phyloP scores from a whole-genome alignment of 1,140 invertebrate genomes.

The Pectinophora gossypiella region DNA sequence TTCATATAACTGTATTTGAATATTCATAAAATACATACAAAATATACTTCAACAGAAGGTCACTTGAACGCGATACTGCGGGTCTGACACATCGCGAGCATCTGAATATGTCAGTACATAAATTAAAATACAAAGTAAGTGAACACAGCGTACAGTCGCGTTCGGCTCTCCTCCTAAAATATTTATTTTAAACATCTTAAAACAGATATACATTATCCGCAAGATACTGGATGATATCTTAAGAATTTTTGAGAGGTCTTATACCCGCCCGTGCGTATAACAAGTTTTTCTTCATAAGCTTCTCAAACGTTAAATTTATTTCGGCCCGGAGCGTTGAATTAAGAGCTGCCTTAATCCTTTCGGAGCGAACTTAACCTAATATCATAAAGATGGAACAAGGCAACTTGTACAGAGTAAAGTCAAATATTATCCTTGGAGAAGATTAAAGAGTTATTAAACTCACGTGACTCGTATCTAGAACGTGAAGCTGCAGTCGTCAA shows the following conservation, averaged over 20 bases:
- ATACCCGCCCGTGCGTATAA: constrained; percentile 41
- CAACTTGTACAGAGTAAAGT: constrained; percentile 64
- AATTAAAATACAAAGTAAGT: constrained; percentile 1
- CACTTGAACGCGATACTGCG: background rate
- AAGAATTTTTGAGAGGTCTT: constrained; percentile 37
- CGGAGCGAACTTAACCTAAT: constrained; percentile 66
- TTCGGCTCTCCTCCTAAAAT: background rate
- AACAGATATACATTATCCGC: background rate
- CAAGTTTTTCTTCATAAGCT: constrained; percentile 70
- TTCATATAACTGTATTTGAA: too few species aligned
- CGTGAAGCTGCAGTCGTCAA: too few species aligned
- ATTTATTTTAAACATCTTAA: background rate
- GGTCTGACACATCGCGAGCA: background rate
- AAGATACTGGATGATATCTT: constrained; percentile 20
- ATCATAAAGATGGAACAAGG: constrained; percentile 69
- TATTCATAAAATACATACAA: background rate
- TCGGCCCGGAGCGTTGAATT: constrained; percentile 63
- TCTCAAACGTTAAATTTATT: constrained; percentile 68
- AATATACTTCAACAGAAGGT: background rate
- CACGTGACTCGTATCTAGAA: constrained; percentile 22
- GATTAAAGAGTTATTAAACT: constrained; percentile 67
- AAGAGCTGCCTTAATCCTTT: constrained; percentile 70
- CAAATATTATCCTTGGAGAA: constrained; percentile 65
- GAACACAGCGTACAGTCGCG: constrained; percentile 9
- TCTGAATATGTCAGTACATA: background rate